Conservation (phyloP, 1,140 invertebrate genomes). For the Cyphomyrmex costatus region DNA sequence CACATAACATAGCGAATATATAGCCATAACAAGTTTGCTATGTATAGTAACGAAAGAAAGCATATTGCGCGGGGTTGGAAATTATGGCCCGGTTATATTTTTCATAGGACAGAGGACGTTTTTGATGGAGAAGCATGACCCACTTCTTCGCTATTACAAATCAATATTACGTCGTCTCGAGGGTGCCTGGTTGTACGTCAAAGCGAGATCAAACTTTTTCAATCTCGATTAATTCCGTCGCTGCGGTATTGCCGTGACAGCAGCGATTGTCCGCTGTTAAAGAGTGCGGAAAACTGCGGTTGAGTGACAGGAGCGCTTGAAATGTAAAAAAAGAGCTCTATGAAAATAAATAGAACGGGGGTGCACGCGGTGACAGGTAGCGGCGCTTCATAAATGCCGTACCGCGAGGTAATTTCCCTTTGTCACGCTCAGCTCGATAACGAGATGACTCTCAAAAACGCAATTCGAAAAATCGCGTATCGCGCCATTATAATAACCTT, state of each 20-base stretch:
- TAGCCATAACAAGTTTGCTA: no score
- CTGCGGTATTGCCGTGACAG: slow-evolving; percentile 76
- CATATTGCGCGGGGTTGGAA: not conserved
- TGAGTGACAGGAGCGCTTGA: slow-evolving; percentile 76
- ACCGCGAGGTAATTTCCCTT: slow-evolving; percentile 69
- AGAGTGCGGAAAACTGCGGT: slow-evolving; percentile 78
- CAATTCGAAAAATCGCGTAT: slow-evolving; percentile 53
- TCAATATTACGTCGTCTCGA: slow-evolving; percentile 74
- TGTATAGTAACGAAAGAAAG: not conserved
- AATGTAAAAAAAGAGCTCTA: slow-evolving; percentile 74
- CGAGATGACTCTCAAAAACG: slow-evolving; percentile 63
- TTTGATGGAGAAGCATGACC: slow-evolving; percentile 70
- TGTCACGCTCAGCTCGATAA: slow-evolving; percentile 65
- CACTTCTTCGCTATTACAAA: slow-evolving; percentile 75
- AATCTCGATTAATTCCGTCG: slow-evolving; percentile 77
- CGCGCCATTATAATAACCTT: slow-evolving; percentile 50
- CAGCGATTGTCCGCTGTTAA: slow-evolving; percentile 75
- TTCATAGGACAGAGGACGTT: slow-evolving; percentile 47
- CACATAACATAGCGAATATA: not conserved
- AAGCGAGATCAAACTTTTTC: slow-evolving; percentile 78
- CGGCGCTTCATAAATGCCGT: slow-evolving; percentile 71
- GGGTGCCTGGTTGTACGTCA: slow-evolving; percentile 71
- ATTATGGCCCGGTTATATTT: slow-evolving; percentile 53
- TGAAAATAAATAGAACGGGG: slow-evolving; percentile 78
- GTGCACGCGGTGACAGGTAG: slow-evolving; percentile 72